Evolutionary conservation across 1,140 invertebrate genomes (phyloP).

Genomic region (Conus betulinus): DNA sequence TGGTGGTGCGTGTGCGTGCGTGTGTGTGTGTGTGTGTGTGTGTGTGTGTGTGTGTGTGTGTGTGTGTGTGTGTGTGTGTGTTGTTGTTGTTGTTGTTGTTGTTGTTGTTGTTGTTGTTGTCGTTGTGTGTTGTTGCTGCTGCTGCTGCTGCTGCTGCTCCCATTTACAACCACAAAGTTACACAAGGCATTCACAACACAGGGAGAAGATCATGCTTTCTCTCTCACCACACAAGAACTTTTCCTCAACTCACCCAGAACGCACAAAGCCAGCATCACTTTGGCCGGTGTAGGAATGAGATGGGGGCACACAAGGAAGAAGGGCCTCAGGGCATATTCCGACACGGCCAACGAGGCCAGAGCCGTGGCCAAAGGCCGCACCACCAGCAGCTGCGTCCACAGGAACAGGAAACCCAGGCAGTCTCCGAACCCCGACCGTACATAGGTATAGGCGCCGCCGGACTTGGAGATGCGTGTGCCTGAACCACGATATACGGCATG

Average conservation of each 20-base stretch:
- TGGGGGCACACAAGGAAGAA: conserved; percentile 33
- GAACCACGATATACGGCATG: background rate
- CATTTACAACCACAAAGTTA: too few relatives aligned
- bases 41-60: too few relatives aligned
- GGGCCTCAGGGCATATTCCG: conserved; percentile 40
- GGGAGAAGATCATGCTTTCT: too few relatives aligned
- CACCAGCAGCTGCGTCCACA: conserved; percentile 40
- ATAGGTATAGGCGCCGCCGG: conserved; percentile 42
- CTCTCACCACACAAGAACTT: too few relatives aligned
- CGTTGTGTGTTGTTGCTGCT: too few relatives aligned
- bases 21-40: too few relatives aligned
- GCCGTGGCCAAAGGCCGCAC: conserved; percentile 35
- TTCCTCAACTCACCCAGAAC: conserved; percentile 26
- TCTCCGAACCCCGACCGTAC: conserved; percentile 40
- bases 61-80: too few relatives aligned
- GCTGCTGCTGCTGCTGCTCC: too few relatives aligned
- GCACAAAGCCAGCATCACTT: conserved; percentile 22
- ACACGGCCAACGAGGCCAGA: conserved; percentile 26
- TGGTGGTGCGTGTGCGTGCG: too few relatives aligned
- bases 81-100: too few relatives aligned
- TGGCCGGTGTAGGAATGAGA: conserved; percentile 5
- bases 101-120: too few relatives aligned
- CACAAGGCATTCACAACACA: too few relatives aligned
- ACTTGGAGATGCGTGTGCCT: conserved; percentile 41
- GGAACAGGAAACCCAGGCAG: conserved; percentile 25